Evolutionary conservation across 1,140 invertebrate species (phyloP).

Genomic region (Diprion similis): DNA sequence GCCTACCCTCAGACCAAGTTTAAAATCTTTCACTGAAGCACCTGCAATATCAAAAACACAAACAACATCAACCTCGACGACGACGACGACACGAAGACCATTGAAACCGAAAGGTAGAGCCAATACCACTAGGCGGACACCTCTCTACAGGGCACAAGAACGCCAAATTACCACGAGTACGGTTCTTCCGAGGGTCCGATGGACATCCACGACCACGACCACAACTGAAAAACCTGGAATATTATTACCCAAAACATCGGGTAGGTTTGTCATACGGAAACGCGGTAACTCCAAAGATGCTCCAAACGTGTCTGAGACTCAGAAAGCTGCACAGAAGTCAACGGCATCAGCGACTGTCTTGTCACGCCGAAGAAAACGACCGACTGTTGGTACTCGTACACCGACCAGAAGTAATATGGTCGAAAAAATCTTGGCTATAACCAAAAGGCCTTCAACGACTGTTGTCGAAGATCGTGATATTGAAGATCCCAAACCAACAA

Average conservation of each 20-base stretch:
- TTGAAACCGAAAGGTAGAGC: not conserved
- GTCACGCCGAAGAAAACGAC: slow-evolving; percentile 1
- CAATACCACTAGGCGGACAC: too few relatives aligned
- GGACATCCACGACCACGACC: not conserved
- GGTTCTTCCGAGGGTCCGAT: not conserved
- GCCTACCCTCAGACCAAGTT: not conserved
- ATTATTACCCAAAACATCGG: not conserved
- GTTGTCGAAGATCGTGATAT: slow-evolving; percentile 1
- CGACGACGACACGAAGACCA: not conserved
- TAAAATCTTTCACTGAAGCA: not conserved
- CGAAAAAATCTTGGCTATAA: not conserved
- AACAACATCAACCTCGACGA: not conserved
- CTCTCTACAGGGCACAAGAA: not conserved
- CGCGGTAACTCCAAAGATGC: not conserved
- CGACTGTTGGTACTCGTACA: slow-evolving; percentile 7
- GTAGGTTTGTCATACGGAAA: not conserved
- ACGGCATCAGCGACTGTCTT: slow-evolving; percentile 12
- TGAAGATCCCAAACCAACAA: slow-evolving; percentile 27
- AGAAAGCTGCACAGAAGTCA: slow-evolving; percentile 13
- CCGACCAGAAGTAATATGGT: not conserved
- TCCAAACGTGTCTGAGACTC: not conserved
- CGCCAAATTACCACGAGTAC: not conserved
- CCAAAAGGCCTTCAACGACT: not conserved
- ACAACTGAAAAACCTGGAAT: not conserved
- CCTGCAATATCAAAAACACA: not conserved